Base-by-base conservation (phyloP, 2,113 vertebrate genomes). In the Dasyprocta punctata region DNA sequence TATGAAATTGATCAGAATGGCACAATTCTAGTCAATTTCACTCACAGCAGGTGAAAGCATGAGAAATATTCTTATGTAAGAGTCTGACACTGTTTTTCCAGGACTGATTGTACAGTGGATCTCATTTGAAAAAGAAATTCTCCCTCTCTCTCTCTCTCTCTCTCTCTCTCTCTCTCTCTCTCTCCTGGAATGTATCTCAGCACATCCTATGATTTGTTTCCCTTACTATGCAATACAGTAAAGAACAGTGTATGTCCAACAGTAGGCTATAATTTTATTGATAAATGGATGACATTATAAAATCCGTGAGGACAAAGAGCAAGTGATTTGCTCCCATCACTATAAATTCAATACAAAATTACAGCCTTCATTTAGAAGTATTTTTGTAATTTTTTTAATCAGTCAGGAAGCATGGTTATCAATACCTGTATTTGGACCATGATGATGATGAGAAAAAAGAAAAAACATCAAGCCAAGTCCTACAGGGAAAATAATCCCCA, bases 281-380 rank as follows among this genome's bases (percentile, higher is more conserved):
- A 97, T 90, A 98, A 92, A 95, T 52, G 81, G 86, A 96, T 97
- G 90, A 96, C 94, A 96, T 97, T 97, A 97, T 92, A 94, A 97
- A 98, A 97, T 97, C 86, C 36, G 92, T 96, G 91, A 97, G 88
- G 86, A 83, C 96, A 98, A 96, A 96, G 95, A 96, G 78, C 86
- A 97, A 97, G 61, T 94, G 95, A 97, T 97, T 95, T 98, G 88
- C 78, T 96, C 90, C 80, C 96, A 92, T 96, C 97, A 96, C 86
- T 84, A 86, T 58, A 89, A 97, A 98, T 86, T 58, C 95, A 96
- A 97, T 91, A 96, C 52, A 97, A 96, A 97, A 97, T 97, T 96
- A 96, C 10, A 97, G 86, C 82, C 83, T 97, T 97, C 96, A 97
- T 92, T 96, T 97, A 92, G 85, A 96, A 96, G 65, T 16, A 38